phyloP scores from a whole-genome alignment of 2,797 vertebrate genomes.

The Phrynocephalus guinanensis region DNA sequence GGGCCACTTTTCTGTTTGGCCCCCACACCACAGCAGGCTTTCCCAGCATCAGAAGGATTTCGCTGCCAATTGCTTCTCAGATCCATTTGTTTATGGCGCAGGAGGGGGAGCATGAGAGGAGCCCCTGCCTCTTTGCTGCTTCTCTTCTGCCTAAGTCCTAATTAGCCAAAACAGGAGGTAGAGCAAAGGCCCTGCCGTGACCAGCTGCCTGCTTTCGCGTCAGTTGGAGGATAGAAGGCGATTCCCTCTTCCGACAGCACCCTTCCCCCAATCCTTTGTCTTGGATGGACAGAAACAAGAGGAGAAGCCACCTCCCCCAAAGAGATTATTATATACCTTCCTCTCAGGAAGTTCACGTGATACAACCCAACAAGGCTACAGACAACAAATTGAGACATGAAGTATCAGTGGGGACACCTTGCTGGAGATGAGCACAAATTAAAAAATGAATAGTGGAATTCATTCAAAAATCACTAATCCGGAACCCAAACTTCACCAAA shows the following conservation, averaged over 20 bases:
- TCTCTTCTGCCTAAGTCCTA: neutral
- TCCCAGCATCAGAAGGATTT: neutral
- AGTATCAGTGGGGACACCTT: no score
- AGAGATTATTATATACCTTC: neutral
- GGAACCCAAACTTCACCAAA: no score
- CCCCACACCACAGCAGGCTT: neutral
- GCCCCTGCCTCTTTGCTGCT: neutral
- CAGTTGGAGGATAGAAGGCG: neutral
- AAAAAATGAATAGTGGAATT: no score
- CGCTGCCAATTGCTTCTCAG: neutral
- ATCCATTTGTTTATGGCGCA: neutral
- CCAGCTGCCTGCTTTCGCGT: conserved; percentile 8
- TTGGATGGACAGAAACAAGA: neutral
- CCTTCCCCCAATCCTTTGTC: neutral
- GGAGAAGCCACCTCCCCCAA: neutral
- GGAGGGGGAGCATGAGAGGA: no score
- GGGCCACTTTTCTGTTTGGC: neutral
- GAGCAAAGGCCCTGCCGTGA: conserved; percentile 14
- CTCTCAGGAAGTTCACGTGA: neutral
- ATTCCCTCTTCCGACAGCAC: neutral
- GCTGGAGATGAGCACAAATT: no score
- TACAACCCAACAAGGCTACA: no score
- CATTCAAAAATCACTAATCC: no score
- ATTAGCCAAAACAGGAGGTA: conserved; percentile 33
- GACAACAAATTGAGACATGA: no score